Base-by-base conservation (phyloP, 1,140 invertebrate genomes). In the Drosophila quadrilineata region DNA sequence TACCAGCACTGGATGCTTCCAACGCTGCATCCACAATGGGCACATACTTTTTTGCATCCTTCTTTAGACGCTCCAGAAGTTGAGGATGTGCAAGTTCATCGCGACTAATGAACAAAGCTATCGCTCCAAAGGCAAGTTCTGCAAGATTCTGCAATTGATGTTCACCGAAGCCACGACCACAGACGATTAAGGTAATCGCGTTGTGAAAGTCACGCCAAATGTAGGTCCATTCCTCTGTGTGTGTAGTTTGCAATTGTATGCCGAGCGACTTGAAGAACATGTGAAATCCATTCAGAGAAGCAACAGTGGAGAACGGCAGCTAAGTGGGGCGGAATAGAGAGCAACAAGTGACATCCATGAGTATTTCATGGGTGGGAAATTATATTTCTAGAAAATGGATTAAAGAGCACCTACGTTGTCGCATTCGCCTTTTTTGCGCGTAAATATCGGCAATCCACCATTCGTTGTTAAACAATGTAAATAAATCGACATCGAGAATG, bases 261-360 rank as follows among this genome's bases (percentile, higher is more conserved):
- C 93, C 92, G 50, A 95, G 93, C 2, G 93, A 93, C 80, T 94
- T 94, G 0, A 94, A 92, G 90, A 95, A 96, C 92, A 96, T 94
- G 67, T 96, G 94, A n/a, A 96, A 93, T 3, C 95, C 95, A 91
- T 96, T 96, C 14, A 96, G 76, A 1, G 94, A 95, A n/a, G 94
- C 95, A 56, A 95, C 92, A 43, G 94, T 92, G 16, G 95, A 94
- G 89, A 95, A 96, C 3, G 94, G 93, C 58, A 96, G 90, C 95
- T 96, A n/a, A 45, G 38, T n/a, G n/a, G n/a, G n/a, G n/a, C n/a
- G n/a, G 35, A 19, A n/a, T 22, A 24, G 19, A 9, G 3, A 41
- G 19, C 57, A 43, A 56, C 35, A 63, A 16, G 38, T 59, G 12
- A 3, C 8, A 26, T 10, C 19, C 9, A 22, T 9, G 26, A 36